Conservation (phyloP, 2,797 vertebrate species). For the Pempheris klunzingeri region DNA sequence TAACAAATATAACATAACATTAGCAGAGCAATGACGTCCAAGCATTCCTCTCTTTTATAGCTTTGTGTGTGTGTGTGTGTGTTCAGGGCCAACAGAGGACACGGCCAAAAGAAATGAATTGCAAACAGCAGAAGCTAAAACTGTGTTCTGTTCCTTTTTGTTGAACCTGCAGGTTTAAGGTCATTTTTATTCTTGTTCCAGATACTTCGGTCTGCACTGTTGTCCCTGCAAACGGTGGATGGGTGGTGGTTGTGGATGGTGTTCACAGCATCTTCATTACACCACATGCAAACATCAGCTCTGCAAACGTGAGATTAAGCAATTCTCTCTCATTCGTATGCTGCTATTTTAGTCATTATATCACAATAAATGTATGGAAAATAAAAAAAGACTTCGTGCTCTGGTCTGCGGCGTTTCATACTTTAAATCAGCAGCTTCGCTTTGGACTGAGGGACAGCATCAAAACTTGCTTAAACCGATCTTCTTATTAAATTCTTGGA, state of each 20-base stretch:
- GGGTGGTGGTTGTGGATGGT: neutral
- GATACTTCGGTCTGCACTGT: neutral
- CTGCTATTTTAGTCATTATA: neutral
- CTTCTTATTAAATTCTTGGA: neutral
- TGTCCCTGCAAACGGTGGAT: neutral
- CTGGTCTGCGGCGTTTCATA: neutral
- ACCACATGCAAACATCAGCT: too few relatives aligned
- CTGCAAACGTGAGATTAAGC: neutral
- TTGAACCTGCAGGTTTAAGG: neutral
- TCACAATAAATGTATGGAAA: neutral
- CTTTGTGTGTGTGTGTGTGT: conserved; percentile 24
- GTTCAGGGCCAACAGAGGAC: conserved; percentile 9
- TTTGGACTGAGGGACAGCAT: too few relatives aligned
- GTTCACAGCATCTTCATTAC: too few relatives aligned
- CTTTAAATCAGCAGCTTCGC: neutral
- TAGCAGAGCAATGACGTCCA: conserved; percentile 47
- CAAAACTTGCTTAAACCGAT: neutral
- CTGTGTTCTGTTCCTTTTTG: neutral
- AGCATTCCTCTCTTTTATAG: conserved; percentile 59
- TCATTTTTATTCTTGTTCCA: neutral
- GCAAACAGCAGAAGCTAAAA: conserved; percentile 1
- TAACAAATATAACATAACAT: conserved; percentile 59
- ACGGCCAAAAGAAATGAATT: conserved; percentile 9
- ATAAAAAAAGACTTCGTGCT: neutral
- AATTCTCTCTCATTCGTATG: neutral